Conservation (phyloP, 2,797 vertebrate genomes). For the Gastrophryne carolinensis region DNA sequence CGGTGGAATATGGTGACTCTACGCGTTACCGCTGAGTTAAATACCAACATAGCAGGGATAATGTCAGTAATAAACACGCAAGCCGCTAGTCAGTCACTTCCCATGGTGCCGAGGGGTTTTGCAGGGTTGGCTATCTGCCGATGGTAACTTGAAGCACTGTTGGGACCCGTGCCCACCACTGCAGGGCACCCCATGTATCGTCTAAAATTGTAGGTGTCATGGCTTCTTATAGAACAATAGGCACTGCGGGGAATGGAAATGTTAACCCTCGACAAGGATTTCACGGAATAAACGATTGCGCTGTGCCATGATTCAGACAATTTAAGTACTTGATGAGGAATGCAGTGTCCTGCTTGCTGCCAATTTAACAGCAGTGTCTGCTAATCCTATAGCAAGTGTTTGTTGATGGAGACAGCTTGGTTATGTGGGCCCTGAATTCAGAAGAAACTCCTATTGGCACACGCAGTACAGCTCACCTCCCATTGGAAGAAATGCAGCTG, state of each 20-base stretch:
- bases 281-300: too few relatives aligned
- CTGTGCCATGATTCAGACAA: too few relatives aligned
- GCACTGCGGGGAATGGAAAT: background rate
- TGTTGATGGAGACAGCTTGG: too few relatives aligned
- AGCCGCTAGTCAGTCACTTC: background rate
- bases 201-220: slow-evolving; percentile 37
- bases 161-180: background rate
- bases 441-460: too few relatives aligned
- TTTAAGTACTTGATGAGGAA: too few relatives aligned
- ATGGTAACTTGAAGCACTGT: slow-evolving; percentile 8
- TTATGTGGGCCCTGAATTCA: too few relatives aligned
- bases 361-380: too few relatives aligned
- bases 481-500: too few relatives aligned
- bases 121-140: background rate
- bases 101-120: background rate
- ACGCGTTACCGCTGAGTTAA: slow-evolving; percentile 9
- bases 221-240: slow-evolving; percentile 38
- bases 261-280: too few relatives aligned
- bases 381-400: too few relatives aligned
- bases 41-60: background rate
- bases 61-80: background rate
- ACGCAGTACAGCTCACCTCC: too few relatives aligned
- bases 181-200: background rate
- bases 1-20: background rate
- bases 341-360: too few relatives aligned